Evolutionary conservation across 2,888 invertebrate genomes (phyloP).

Genomic region (Aporophyla nigra): DNA sequence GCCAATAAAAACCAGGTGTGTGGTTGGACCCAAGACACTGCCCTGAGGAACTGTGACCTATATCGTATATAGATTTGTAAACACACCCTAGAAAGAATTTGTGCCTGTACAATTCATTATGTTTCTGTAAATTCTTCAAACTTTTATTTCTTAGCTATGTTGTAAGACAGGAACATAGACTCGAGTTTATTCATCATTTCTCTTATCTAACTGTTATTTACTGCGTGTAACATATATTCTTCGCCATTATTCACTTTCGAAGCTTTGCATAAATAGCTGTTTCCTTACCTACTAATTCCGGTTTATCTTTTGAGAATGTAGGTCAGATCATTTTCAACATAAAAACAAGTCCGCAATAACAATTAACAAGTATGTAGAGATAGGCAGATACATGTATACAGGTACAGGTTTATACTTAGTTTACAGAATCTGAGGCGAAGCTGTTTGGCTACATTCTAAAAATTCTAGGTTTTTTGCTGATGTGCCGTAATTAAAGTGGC

Average conservation of each 20-base stretch:
- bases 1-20: not conserved
- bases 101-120: not conserved
- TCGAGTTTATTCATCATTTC: not conserved
- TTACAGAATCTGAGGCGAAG: not conserved
- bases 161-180: not conserved
- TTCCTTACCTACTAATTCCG: not conserved
- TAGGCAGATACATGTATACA: not conserved
- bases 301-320: conserved; percentile 22
- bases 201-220: conserved; percentile 20
- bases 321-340: not conserved
- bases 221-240: not conserved
- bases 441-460: not conserved
- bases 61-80: too few species aligned
- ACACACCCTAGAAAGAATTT: too few species aligned
- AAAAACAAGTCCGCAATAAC: not conserved
- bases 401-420: not conserved
- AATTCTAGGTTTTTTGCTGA: not conserved
- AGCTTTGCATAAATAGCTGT: conserved; percentile 15
- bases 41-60: not conserved
- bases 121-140: not conserved
- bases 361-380: not conserved
- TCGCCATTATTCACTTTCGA: conserved; percentile 7
- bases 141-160: not conserved
- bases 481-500: not conserved
- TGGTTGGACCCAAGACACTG: not conserved